phyloP scores from a whole-genome alignment of 2,113 vertebrate species.

The Cyanistes caeruleus region DNA sequence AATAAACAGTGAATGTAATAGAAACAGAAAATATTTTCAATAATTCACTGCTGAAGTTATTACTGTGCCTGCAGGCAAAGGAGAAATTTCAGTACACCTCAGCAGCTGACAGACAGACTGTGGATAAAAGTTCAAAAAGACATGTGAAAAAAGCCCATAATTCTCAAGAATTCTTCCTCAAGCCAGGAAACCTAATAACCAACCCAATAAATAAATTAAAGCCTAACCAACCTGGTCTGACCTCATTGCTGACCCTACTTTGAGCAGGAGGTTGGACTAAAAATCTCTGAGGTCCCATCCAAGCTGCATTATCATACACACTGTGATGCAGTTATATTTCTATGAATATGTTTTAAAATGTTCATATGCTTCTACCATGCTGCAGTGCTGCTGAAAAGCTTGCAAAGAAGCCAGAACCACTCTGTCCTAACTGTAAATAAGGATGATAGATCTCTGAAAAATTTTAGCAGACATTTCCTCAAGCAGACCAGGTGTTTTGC shows the following conservation, averaged over 20 bases:
- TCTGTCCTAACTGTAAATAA: background rate
- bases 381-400: background rate
- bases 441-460: background rate
- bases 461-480: background rate
- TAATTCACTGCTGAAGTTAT: background rate
- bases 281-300: background rate
- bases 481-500: background rate
- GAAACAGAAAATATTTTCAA: slow-evolving; percentile 2
- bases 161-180: background rate
- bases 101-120: background rate
- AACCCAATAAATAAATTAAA: slow-evolving; percentile 17
- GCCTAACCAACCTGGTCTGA: background rate
- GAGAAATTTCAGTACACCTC: background rate
- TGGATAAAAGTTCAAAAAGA: background rate
- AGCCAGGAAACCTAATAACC: background rate
- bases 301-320: background rate
- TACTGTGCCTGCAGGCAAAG: background rate
- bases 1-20: background rate
- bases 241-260: background rate
- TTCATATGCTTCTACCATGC: background rate
- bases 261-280: background rate
- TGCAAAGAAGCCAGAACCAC: background rate
- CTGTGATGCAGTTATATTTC: background rate
- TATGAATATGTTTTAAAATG: background rate
- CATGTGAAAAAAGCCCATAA: background rate